These are phyloP conservation scores for Gobionotothen gibberifrons DNA, from an alignment of 2,797 vertebrate species.

Conservation along the genomic window DNA sequence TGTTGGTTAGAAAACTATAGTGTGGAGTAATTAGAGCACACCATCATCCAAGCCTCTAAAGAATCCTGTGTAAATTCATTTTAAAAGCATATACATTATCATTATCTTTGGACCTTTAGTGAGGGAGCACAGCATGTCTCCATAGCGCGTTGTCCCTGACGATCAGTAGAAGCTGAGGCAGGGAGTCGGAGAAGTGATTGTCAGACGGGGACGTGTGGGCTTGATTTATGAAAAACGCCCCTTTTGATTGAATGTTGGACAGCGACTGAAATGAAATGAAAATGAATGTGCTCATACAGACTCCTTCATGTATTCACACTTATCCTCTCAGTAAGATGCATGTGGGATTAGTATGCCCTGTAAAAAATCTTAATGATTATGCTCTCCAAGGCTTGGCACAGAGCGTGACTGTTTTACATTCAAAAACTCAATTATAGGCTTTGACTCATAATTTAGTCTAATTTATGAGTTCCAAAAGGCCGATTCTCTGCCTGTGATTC, in stretches of 20 bases:
- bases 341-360: constrained; percentile 19
- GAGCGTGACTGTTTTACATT: constrained; percentile 22
- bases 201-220: constrained; percentile 21
- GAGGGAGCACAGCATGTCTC: neutral
- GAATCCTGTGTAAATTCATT: neutral
- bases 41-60: constrained; percentile 12
- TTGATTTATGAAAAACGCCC: constrained; percentile 26
- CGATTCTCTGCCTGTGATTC: constrained; percentile 42
- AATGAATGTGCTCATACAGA: constrained; percentile 1
- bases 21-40: constrained; percentile 19
- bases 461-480: constrained; percentile 60
- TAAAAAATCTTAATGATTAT: constrained; percentile 22
- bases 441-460: constrained; percentile 56
- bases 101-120: neutral
- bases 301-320: constrained; percentile 14
- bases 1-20: constrained; percentile 9
- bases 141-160: neutral
- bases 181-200: neutral
- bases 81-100: neutral
- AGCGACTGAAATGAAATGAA: constrained; percentile 1
- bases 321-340: constrained; percentile 16
- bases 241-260: constrained; percentile 21
- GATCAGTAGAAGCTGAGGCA: constrained; percentile 5
- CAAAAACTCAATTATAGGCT: constrained; percentile 47
- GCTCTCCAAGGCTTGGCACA: constrained; percentile 16